A percentile compares a stretch with the other conserved stretches of the same genome.
Conservation (phyloP, 2,888 invertebrate genomes). For the Philonicus albiceps region DNA sequence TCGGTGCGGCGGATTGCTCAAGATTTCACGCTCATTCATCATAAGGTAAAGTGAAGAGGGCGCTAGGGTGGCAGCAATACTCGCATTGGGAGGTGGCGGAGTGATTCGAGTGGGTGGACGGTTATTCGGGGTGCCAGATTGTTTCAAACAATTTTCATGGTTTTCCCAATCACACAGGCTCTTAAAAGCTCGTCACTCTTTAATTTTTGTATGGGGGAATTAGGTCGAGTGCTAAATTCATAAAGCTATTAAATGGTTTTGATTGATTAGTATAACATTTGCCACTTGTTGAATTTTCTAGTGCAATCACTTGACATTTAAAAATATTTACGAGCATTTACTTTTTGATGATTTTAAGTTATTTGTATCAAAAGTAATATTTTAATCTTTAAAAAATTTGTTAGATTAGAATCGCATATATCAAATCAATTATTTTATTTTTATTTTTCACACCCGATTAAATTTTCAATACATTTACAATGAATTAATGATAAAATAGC, state of each 20-base stretch:
- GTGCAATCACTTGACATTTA: neutral
- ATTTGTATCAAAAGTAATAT: no score
- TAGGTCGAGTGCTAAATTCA: neutral
- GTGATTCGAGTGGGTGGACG: neutral
- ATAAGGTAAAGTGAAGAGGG: constrained; percentile 37
- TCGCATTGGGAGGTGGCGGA: neutral
- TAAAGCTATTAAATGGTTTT: neutral
- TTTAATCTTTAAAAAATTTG: no score
- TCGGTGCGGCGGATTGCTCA: constrained; percentile 37
- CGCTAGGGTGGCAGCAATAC: neutral
- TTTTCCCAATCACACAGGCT: neutral
- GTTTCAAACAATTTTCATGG: neutral
- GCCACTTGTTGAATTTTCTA: neutral
- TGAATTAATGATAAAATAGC: no score
- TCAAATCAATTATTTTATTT: no score
- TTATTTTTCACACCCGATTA: no score
- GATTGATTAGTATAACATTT: neutral
- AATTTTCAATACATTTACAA: no score
- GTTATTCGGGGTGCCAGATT: neutral
- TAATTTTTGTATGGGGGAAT: neutral
- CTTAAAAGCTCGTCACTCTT: neutral
- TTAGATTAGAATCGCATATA: no score
- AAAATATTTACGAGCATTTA: no score
- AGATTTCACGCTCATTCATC: constrained; percentile 42
- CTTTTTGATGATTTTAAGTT: no score